Evolutionary conservation across 1,140 invertebrate genomes (phyloP).

Genomic region (Heterodera carotae): DNA sequence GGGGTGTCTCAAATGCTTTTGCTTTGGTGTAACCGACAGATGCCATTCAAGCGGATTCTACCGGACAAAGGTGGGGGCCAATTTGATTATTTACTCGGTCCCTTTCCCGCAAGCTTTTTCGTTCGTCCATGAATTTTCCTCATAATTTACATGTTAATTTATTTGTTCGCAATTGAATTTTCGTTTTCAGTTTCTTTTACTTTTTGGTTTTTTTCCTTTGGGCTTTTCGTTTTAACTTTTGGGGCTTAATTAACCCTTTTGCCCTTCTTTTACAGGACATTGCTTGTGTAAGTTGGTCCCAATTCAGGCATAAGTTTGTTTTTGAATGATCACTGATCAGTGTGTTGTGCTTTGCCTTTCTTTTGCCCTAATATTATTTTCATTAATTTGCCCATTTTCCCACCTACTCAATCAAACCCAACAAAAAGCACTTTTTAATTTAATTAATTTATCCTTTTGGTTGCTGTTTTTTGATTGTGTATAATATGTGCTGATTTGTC

Average conservation of each 20-base stretch:
- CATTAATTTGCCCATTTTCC: no score
- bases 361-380: background rate
- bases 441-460: no score
- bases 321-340: background rate
- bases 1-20: slow-evolving; percentile 86
- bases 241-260: slow-evolving; percentile 27
- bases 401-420: no score
- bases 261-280: slow-evolving; percentile 43
- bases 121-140: no score
- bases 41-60: slow-evolving; percentile 71
- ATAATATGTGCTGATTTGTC: no score
- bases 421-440: no score
- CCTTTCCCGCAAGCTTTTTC: background rate
- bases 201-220: slow-evolving; percentile 41
- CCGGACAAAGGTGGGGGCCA: slow-evolving; percentile 68
- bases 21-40: slow-evolving; percentile 77
- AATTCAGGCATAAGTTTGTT: background rate
- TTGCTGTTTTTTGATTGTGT: no score
- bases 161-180: no score
- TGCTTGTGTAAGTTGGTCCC: slow-evolving; percentile 47
- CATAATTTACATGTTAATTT: no score
- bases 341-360: background rate
- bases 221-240: slow-evolving; percentile 33
- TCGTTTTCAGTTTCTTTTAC: slow-evolving; percentile 39
- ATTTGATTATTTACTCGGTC: background rate